Percentiles rank a stretch among this genome's conserved stretches.
These are phyloP conservation scores for Ericerus pela DNA, from an alignment of 1,140 invertebrate species.

Conservation along the genomic window DNA sequence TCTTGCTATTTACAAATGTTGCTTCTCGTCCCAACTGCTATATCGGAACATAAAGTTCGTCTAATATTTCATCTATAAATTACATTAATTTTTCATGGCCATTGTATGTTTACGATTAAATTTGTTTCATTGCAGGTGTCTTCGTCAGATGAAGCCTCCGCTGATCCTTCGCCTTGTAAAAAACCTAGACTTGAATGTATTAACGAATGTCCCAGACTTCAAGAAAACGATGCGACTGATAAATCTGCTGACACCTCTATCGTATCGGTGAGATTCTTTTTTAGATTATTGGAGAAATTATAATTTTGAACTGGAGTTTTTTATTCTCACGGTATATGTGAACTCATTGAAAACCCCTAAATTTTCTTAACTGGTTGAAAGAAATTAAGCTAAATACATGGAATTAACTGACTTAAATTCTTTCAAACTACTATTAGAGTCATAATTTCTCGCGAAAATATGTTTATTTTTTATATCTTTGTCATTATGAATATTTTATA, in stretches of 20 bases:
- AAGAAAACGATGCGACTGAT: no score
- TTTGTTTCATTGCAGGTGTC: background rate
- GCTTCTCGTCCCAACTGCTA: conserved; percentile 30
- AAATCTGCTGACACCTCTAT: no score
- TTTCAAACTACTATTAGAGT: no score
- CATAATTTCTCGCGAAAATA: no score
- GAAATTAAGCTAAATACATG: background rate
- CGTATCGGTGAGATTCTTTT: no score
- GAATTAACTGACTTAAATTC: background rate
- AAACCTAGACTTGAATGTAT: background rate
- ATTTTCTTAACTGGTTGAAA: no score
- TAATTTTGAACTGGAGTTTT: no score
- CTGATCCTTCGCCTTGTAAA: background rate
- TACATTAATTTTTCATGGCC: background rate
- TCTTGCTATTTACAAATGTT: conserved; percentile 72
- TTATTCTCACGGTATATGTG: no score
- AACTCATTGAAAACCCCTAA: no score
- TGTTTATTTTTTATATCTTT: no score
- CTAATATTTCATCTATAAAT: background rate
- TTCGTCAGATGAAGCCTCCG: background rate
- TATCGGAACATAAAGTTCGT: conserved; percentile 14
- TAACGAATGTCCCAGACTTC: background rate
- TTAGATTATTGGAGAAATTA: no score
- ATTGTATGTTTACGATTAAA: background rate
- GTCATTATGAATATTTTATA: no score